Evolutionary conservation across 2,888 invertebrate species (phyloP), one percentile per base, ranked within the genome.

Genomic region (Vesta saturnalis): DNA sequence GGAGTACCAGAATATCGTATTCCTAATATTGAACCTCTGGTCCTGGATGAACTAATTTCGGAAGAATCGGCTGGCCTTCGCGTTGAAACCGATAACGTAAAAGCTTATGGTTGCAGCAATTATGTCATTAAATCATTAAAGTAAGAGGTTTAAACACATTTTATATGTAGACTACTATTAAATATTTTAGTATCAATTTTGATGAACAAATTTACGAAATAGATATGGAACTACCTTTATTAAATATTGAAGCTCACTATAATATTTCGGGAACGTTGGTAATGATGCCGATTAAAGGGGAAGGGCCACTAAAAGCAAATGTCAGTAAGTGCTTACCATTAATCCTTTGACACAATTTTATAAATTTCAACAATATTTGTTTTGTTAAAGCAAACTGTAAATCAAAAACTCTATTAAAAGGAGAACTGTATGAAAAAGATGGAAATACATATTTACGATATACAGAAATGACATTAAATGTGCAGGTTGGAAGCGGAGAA

Each of bases 1-100:
- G 84, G 87, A 19, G 84, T 86, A 6, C 86, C 88, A 0, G 87
- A 88, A 69, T 85, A 87, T 69, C 84, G 86, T 47, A 85, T 89
- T 64, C 89, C 89, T 0, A 83, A 85, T 14, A 76, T 89, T 60
- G 89, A 89, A 75, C 89, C 89, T 0, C 78, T 88, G 30, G 59
- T 83, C 3, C 79, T 87, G 70, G 82, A 85, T 60, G 86, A 88
- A 73, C 76, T 88, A 14, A 83, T 85, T n/a, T 83, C 85, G 0
- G 81, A 86, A 16, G 82, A 86, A 61, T 82, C 85, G 1, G 79
- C 78, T n/a, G 85, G 84, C 0, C 79, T 88, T 66, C 83, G 77
- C 74, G 77, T 87, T 59, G 80, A 79, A 5, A 83, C 84, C 12
- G 82, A 77, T 4, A 82, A 88, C 70, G 83, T 89, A 0, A 81